These are phyloP conservation scores for Pediacus dermestoides DNA, from an alignment of 2,888 invertebrate species.

Conservation along the genomic window DNA sequence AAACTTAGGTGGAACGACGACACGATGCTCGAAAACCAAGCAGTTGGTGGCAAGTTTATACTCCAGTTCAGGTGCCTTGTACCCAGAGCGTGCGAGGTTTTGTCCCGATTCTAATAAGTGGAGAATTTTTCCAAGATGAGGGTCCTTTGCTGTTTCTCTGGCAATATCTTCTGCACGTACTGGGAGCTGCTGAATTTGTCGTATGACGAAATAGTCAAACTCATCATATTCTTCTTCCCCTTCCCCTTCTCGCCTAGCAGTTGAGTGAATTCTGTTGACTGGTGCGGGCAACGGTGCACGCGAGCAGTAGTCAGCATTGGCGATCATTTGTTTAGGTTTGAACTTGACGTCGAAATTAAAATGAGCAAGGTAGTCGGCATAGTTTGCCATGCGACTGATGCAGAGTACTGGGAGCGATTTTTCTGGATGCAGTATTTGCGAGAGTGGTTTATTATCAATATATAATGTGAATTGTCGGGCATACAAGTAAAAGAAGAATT, in stretches of 20 bases:
- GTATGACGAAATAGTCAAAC: conserved; percentile 12
- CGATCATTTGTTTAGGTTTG: conserved; percentile 6
- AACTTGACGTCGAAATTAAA: conserved; percentile 12
- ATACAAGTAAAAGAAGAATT: conserved; percentile 20
- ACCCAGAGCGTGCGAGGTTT: conserved; percentile 6
- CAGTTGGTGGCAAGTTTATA: conserved; percentile 19
- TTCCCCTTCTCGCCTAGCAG: not conserved
- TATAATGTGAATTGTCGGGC: conserved; percentile 19
- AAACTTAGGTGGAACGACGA: conserved; percentile 22
- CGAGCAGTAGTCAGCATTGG: conserved; percentile 13
- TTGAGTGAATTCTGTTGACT: not conserved
- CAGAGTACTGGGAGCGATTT: conserved; percentile 18
- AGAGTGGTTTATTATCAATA: conserved; percentile 22
- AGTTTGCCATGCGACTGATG: conserved; percentile 20
- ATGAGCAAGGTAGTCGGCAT: conserved; percentile 13
- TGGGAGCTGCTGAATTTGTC: conserved; percentile 13
- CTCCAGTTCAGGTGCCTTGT: conserved; percentile 10
- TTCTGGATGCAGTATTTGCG: conserved; percentile 19
- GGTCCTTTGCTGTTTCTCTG: conserved; percentile 11
- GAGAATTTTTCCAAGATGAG: conserved; percentile 8
- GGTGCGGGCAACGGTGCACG: no score
- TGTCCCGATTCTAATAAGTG: conserved; percentile 11
- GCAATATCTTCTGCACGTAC: conserved; percentile 12
- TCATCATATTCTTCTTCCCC: conserved; percentile 10
- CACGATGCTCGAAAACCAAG: conserved; percentile 20